phyloP scores from a whole-genome alignment of 2,113 vertebrate species.

The Chroicocephalus ridibundus region DNA sequence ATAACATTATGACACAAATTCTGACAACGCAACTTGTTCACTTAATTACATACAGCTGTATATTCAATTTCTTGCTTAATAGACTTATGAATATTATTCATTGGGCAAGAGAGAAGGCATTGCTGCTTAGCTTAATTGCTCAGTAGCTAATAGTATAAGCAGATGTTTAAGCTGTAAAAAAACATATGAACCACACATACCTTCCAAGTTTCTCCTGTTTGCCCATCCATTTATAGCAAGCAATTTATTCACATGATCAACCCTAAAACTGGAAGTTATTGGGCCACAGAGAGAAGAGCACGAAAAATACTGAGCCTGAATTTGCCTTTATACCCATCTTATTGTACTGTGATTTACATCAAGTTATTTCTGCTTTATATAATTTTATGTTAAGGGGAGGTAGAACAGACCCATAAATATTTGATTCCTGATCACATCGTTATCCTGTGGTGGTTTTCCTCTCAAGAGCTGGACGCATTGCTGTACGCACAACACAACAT shows the following conservation, averaged over 20 bases:
- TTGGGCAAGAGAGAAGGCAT: not conserved
- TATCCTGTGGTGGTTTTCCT: not conserved
- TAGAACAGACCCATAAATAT: not conserved
- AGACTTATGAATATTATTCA: not conserved
- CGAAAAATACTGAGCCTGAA: not conserved
- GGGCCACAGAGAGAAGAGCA: not conserved
- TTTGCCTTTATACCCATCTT: not conserved
- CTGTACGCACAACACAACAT: too few species aligned
- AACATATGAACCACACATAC: not conserved
- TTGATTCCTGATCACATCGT: not conserved
- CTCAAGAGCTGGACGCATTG: accelerated
- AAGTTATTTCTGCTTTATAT: not conserved
- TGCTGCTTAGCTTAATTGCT: not conserved
- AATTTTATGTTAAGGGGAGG: not conserved
- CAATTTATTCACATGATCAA: not conserved
- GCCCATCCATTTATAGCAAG: not conserved
- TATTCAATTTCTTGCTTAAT: not conserved
- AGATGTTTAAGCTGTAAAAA: not conserved
- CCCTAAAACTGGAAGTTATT: not conserved
- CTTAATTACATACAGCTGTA: not conserved
- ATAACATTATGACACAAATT: not conserved
- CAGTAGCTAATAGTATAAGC: not conserved
- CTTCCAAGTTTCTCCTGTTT: not conserved
- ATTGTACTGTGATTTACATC: not conserved
- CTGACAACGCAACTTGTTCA: not conserved